A percentile compares a stretch with the other conserved stretches of the same genome.
These are phyloP conservation scores for Calliphora vicina DNA, from an alignment of 1,140 invertebrate species.

Conservation along the genomic window DNA sequence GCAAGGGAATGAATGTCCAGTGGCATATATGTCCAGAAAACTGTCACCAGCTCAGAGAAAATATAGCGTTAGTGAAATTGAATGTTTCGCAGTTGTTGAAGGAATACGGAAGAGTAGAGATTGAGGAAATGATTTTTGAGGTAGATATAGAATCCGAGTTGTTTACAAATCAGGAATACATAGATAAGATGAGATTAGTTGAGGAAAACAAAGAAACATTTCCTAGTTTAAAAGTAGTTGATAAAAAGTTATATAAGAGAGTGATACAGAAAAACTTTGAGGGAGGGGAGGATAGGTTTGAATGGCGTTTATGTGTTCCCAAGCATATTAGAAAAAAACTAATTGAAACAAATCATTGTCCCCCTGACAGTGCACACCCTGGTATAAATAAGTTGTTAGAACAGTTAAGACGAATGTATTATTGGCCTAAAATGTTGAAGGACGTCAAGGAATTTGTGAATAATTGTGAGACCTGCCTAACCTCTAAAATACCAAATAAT, in stretches of 20 bases:
- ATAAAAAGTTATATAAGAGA: neutral
- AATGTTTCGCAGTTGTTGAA: neutral
- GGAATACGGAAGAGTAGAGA: constrained; percentile 30
- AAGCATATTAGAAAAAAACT: neutral
- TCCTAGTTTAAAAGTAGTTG: neutral
- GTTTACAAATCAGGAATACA: constrained; percentile 18
- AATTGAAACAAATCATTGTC: neutral
- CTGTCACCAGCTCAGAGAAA: neutral
- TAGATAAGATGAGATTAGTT: neutral
- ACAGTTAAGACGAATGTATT: neutral
- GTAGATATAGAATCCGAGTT: too few relatives aligned
- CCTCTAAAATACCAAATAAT: constrained; percentile 8
- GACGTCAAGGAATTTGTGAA: too few relatives aligned
- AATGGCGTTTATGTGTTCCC: constrained; percentile 2
- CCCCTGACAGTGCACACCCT: neutral
- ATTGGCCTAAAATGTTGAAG: too few relatives aligned
- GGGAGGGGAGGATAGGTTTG: neutral
- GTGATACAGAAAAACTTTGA: neutral
- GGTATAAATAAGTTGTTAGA: too few relatives aligned
- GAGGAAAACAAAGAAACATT: neutral
- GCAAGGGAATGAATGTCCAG: neutral
- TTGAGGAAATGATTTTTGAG: neutral
- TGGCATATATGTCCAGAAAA: neutral
- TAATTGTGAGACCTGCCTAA: neutral
- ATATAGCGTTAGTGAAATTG: neutral